Conservation (phyloP, 2,113 vertebrate genomes). For the Ptilonorhynchus violaceus region DNA sequence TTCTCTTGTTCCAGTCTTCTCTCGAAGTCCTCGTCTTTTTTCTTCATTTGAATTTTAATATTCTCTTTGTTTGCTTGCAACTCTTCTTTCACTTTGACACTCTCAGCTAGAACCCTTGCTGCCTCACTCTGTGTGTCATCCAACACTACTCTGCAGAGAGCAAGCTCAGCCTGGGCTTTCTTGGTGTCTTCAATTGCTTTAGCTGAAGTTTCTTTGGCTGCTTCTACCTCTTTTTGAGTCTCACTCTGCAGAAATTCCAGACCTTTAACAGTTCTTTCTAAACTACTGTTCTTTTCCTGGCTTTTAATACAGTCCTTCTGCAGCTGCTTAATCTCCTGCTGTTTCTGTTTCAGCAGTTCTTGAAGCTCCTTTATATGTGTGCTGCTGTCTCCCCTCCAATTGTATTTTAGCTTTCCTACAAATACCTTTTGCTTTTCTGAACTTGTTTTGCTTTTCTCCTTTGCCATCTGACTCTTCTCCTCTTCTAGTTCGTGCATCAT, state of each 20-base stretch:
- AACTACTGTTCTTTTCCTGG: conserved; percentile 89
- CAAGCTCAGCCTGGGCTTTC: conserved; percentile 77
- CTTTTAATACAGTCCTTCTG: conserved; percentile 90
- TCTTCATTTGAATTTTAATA: conserved; percentile 70
- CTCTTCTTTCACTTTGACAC: conserved; percentile 71
- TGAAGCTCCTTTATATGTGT: conserved; percentile 86
- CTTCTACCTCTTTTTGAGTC: conserved; percentile 76
- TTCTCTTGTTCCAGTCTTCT: conserved; percentile 82
- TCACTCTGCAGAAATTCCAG: conserved; percentile 80
- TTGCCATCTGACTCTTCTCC: conserved; percentile 84
- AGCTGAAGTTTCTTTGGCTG: conserved; percentile 59
- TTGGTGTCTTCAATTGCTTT: conserved; percentile 73
- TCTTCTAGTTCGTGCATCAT: conserved; percentile 83
- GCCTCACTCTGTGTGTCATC: conserved; percentile 82
- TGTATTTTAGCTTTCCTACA: conserved; percentile 84
- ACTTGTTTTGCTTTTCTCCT: conserved; percentile 78
- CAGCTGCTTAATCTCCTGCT: conserved; percentile 91
- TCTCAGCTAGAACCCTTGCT: conserved; percentile 78
- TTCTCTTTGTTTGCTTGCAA: conserved; percentile 68
- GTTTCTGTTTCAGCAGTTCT: conserved; percentile 92
- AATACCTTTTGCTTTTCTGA: conserved; percentile 83
- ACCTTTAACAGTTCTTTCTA: conserved; percentile 83
- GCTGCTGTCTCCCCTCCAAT: conserved; percentile 78
- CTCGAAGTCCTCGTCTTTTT: conserved; percentile 83
- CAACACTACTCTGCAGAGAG: conserved; percentile 72